A percentile compares a stretch with the other conserved stretches of the same genome.
Evolutionary conservation across 2,888 invertebrate genomes (phyloP).

Genomic region (Andrena minutula): DNA sequence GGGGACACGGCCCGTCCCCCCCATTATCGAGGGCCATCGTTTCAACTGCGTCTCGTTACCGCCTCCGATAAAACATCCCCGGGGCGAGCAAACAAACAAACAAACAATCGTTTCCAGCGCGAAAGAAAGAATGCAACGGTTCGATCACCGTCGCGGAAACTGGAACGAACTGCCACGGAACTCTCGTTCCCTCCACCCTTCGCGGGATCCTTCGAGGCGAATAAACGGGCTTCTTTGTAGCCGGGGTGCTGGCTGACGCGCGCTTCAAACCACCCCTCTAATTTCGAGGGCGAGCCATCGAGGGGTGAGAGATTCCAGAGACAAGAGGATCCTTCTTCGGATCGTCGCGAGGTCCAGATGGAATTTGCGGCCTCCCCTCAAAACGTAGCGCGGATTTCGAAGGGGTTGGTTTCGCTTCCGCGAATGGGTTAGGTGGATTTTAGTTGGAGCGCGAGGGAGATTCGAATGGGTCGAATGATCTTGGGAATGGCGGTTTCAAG

Average conservation of each 20-base stretch:
- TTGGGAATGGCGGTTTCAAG: too few relatives aligned
- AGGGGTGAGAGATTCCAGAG: neutral
- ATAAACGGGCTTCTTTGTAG: neutral
- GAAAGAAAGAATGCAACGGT: slow-evolving; percentile 18
- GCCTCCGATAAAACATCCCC: slow-evolving; percentile 53
- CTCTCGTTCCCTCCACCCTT: neutral
- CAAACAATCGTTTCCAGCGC: slow-evolving; percentile 46
- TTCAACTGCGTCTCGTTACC: slow-evolving; percentile 58
- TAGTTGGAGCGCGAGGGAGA: neutral
- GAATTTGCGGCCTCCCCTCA: neutral
- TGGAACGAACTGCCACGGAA: slow-evolving; percentile 41
- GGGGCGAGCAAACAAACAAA: slow-evolving; percentile 54
- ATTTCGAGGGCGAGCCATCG: neutral
- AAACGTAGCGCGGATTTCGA: too few relatives aligned
- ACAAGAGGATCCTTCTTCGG: neutral
- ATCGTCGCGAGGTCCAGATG: neutral
- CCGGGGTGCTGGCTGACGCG: neutral
- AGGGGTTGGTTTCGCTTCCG: too few relatives aligned
- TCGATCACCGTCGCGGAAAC: slow-evolving; percentile 49
- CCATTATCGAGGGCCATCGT: slow-evolving; percentile 51
- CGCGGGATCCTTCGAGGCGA: neutral
- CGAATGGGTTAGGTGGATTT: neutral
- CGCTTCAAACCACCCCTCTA: neutral
- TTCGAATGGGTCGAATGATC: too few relatives aligned
- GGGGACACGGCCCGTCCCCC: slow-evolving; percentile 16